Evolutionary conservation across 2,113 vertebrate species (phyloP), one percentile per base, ranked within the genome.

Genomic region (Numenius arquata): DNA sequence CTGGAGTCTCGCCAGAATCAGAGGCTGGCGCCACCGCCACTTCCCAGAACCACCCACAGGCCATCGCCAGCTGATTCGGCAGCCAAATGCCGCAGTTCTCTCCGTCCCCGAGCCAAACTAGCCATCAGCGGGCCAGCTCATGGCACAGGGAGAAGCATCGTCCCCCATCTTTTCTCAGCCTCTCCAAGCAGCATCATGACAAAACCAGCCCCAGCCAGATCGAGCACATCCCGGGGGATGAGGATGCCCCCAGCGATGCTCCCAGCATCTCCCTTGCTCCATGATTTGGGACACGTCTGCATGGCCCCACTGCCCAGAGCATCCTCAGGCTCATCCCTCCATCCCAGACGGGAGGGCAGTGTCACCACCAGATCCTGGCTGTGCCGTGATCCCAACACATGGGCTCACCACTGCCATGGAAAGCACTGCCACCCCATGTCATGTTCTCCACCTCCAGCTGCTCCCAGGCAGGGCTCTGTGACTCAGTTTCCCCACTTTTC

Each of bases 141-240:
- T 2, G 0, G 25, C 41, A 59, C 0, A 1, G 15, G 55, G n/a
- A 82, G 26, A 88, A 85, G 34, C 40, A 63, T 2, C 17, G 1
- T 67, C 17, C n/a, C 48, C 17, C 1, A 0, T 13, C 40, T 86
- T 77, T 84, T 48, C 41, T 80, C 65, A 87, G 84, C 15, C 25
- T 87, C 55, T 77, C 55, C 47, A 55, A 53, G 25, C 53, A 91
- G 43, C 58, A 47, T 16, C 52, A 13, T 3, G 9, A 74, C 70
- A 94, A 91, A 93, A 89, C 30, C 30, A 23, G 40, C 18, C 12
- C 18, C 32, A 29, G 23, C 16, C 2, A 1, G 41, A 75, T 9
- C 0, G 0, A 68, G 40, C 9, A 2, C 34, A 23, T 65, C 43
- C 62, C 1, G 0, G 5, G 30, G 12, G 23, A 76, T 0, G 0